Percentiles rank a stretch among this genome's conserved stretches.
Conservation (phyloP, 2,113 vertebrate species). For the Sturnus vulgaris region DNA sequence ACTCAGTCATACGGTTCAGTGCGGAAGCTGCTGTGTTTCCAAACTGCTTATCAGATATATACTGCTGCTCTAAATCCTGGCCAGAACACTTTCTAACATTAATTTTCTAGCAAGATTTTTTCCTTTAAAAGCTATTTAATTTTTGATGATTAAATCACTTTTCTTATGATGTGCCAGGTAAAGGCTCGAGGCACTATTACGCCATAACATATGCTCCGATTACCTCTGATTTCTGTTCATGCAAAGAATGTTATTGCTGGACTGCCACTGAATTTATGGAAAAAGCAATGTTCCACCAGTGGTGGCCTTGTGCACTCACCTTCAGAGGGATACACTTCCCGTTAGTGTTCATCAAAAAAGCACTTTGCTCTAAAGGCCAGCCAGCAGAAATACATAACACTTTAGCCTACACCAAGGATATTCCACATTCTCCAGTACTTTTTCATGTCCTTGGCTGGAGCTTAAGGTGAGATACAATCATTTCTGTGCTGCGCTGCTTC, state of each 20-base stretch:
- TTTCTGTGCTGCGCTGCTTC: slow-evolving; percentile 17
- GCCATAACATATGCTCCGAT: slow-evolving; percentile 40
- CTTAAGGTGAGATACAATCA: slow-evolving; percentile 39
- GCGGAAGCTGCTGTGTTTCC: background rate
- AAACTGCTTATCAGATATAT: background rate
- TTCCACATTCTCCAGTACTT: background rate
- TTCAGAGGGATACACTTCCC: slow-evolving; percentile 38
- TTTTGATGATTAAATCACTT: slow-evolving; percentile 53
- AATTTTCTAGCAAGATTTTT: background rate
- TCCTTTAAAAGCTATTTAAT: slow-evolving; percentile 27
- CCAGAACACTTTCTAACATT: background rate
- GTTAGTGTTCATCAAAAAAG: slow-evolving; percentile 58
- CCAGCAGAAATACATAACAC: slow-evolving; percentile 46
- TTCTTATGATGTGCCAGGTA: slow-evolving; percentile 32
- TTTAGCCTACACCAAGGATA: slow-evolving; percentile 34
- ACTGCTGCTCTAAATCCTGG: background rate
- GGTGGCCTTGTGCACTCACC: slow-evolving; percentile 36
- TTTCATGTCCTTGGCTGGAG: slow-evolving; percentile 42
- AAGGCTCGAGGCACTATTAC: slow-evolving; percentile 20
- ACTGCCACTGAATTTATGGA: slow-evolving; percentile 50
- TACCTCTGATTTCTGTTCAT: slow-evolving; percentile 64
- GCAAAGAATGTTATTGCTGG: slow-evolving; percentile 33
- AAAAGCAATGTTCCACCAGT: slow-evolving; percentile 17
- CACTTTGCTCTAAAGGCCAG: slow-evolving; percentile 52
- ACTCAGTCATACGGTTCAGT: background rate